These are phyloP conservation scores for Pimephales promelas DNA, from an alignment of 2,113 vertebrate species.

Conservation along the genomic window DNA sequence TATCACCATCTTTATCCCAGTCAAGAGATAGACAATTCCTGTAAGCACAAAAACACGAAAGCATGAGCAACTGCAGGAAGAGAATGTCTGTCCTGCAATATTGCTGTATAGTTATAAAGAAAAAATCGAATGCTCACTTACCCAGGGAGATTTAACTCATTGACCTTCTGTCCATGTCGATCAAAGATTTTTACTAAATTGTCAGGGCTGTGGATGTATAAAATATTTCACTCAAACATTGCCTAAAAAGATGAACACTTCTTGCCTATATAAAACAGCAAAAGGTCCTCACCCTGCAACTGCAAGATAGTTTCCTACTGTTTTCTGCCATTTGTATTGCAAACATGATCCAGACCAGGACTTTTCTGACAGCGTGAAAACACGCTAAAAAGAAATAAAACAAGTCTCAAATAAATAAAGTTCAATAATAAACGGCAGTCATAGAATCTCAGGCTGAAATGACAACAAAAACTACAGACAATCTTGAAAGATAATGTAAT, in stretches of 20 bases:
- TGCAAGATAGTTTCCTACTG: slow-evolving; percentile 90
- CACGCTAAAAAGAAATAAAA: slow-evolving; percentile 72
- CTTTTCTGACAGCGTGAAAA: slow-evolving; percentile 88
- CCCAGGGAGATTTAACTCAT: slow-evolving; percentile 90
- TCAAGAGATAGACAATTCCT: slow-evolving; percentile 91
- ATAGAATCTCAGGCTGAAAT: neutral
- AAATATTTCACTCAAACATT: neutral
- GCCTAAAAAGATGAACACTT: neutral
- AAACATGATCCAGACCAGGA: slow-evolving; percentile 79
- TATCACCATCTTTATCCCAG: slow-evolving; percentile 97
- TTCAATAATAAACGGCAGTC: neutral
- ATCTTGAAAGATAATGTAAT: neutral
- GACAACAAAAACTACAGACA: neutral
- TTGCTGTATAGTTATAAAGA: neutral
- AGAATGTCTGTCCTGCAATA: neutral
- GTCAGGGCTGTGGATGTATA: slow-evolving; percentile 78
- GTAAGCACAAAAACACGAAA: neutral
- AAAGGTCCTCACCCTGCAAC: slow-evolving; percentile 86
- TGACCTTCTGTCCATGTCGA: slow-evolving; percentile 93
- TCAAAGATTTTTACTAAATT: slow-evolving; percentile 93
- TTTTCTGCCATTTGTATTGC: slow-evolving; percentile 92
- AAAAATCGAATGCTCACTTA: slow-evolving; percentile 65
- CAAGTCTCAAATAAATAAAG: neutral
- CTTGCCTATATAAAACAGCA: neutral
- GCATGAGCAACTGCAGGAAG: neutral